These are phyloP conservation scores for Triplophysa bombifrons DNA, from an alignment of 2,797 vertebrate genomes.

Conservation along the genomic window DNA sequence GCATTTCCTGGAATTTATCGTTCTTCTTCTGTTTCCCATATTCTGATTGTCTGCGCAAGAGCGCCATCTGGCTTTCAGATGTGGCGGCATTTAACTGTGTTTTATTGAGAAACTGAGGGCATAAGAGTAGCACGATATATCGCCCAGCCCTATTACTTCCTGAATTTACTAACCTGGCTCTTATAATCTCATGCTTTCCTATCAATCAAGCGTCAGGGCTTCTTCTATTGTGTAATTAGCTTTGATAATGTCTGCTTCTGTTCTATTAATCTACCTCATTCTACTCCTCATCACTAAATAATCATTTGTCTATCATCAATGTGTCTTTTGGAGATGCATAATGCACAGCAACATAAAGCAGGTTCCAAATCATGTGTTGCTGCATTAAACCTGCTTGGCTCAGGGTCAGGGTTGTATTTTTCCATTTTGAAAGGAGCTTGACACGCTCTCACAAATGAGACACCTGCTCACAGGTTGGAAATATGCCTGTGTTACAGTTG, in stretches of 20 bases:
- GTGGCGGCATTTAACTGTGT: too few relatives aligned
- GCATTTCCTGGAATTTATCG: too few relatives aligned
- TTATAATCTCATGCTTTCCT: background rate
- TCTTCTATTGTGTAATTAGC: slow-evolving; percentile 30
- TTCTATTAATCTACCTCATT: slow-evolving; percentile 7
- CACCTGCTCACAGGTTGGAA: background rate
- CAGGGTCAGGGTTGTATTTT: background rate
- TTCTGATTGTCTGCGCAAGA: too few relatives aligned
- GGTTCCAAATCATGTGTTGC: background rate
- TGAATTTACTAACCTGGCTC: background rate
- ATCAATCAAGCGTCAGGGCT: slow-evolving; percentile 12
- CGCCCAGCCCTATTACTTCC: background rate
- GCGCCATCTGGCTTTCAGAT: too few relatives aligned
- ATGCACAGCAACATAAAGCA: background rate
- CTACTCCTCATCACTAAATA: slow-evolving; percentile 1
- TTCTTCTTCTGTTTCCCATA: too few relatives aligned
- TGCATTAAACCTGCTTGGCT: background rate
- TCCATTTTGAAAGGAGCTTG: background rate
- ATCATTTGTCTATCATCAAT: background rate
- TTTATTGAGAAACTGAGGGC: too few relatives aligned
- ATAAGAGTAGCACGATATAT: too few relatives aligned
- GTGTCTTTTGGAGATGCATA: background rate
- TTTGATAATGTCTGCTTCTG: slow-evolving; percentile 5
- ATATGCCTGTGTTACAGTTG: slow-evolving; percentile 14
- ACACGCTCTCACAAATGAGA: background rate